Evolutionary conservation across 2,888 invertebrate species (phyloP), one percentile per base, ranked within the genome.

Genomic region (Homarus gammarus): DNA sequence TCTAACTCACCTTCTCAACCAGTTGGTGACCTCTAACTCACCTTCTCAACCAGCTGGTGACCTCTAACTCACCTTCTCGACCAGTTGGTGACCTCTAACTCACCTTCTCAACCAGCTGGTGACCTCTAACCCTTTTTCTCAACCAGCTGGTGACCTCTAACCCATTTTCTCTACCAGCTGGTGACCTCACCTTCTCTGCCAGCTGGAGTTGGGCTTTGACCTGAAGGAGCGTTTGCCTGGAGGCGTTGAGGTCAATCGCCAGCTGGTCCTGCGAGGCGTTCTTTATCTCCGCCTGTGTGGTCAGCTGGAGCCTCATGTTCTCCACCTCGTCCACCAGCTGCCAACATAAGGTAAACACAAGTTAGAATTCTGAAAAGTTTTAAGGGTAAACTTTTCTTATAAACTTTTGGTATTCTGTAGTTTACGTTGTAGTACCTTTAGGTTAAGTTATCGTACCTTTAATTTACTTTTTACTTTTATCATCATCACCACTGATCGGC

Each of bases 191-290:
- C 86, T 90, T 85, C 61, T 92, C 92, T 22, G 92, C 92, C 44
- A 92, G 84, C 51, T 86, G 82, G n/a, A 92, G 89, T 70, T 92
- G 92, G 0, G 92, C 85, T 75, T 85, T 90, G 68, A 92, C 84
- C 33, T 90, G 88, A 40, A 61, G 77, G 27, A 92, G 89, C 15
- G 27, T 78, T 18, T 89, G 77, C 36, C 75, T 85, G 61, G 90
- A 87, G 27, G 75, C 31, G 31, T 73, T 38, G n/a, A 90, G 87
- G 75, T 90, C 77, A 27, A 40, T 31, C 8, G 75, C 33, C 40
- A 92, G 79, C 84, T 85, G 84, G 0, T 86, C 82, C 36, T 84
- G 49, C 8, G 84, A 31, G 56, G 83, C 84, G 73, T 90, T 89
- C 36, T 79, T 38, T 75, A 51, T 49, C 70, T 79, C 79, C 33